These are phyloP conservation scores for Protomyctophum bolini DNA, from an alignment of 2,113 vertebrate genomes.

Conservation along the genomic window DNA sequence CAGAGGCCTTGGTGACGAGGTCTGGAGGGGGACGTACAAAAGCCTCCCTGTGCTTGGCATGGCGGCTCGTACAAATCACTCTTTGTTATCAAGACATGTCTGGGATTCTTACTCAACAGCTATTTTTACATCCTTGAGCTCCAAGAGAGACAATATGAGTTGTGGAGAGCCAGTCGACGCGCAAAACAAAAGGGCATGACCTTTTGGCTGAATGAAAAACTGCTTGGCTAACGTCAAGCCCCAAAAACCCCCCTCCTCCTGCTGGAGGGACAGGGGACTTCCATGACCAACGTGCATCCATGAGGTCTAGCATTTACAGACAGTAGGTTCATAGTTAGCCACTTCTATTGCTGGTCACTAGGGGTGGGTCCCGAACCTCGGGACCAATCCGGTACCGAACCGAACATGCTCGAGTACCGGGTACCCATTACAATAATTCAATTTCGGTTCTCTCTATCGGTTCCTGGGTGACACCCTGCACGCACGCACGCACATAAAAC, in stretches of 20 bases:
- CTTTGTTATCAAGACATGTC: slow-evolving; percentile 75
- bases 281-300: slow-evolving; percentile 17
- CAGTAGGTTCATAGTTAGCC: slow-evolving; percentile 8
- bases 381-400: neutral
- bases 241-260: slow-evolving; percentile 27
- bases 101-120: slow-evolving; percentile 74
- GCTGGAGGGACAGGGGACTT: slow-evolving; percentile 51
- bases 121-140: slow-evolving; percentile 76
- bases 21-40: slow-evolving; percentile 69
- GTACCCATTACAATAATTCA: too few species aligned
- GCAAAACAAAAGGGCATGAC: slow-evolving; percentile 55
- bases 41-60: slow-evolving; percentile 69
- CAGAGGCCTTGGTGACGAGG: slow-evolving; percentile 73
- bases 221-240: slow-evolving; percentile 41
- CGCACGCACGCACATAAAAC: too few species aligned
- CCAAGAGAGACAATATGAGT: slow-evolving; percentile 14
- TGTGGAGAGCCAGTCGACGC: slow-evolving; percentile 51
- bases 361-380: neutral
- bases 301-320: neutral
- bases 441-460: too few species aligned
- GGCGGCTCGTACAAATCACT: slow-evolving; percentile 71
- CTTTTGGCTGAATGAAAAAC: slow-evolving; percentile 46
- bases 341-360: slow-evolving; percentile 5
- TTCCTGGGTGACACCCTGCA: too few species aligned
- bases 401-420: too few species aligned